phyloP scores from a whole-genome alignment of 2,113 vertebrate genomes.

The Equus quagga region DNA sequence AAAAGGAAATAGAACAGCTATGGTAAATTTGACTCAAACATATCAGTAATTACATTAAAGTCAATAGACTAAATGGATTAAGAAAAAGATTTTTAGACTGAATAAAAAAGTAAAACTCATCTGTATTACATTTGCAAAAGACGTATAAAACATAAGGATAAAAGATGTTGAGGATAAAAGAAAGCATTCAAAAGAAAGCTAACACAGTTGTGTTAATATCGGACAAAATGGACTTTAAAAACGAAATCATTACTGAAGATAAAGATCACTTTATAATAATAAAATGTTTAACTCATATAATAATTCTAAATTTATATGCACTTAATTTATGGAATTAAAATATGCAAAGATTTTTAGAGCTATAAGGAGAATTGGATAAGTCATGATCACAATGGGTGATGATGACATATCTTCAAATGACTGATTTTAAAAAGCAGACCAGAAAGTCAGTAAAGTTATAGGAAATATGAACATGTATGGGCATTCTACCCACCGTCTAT shows the following conservation, averaged over 20 bases:
- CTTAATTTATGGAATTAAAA: conserved; percentile 12
- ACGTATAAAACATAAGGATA: not conserved
- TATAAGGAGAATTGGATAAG: not conserved
- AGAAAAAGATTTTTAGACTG: conserved; percentile 28
- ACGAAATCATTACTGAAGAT: not conserved
- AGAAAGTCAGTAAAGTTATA: conserved; percentile 19
- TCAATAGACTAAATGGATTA: conserved; percentile 11
- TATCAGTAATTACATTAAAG: conserved; percentile 46
- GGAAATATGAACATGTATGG: not conserved
- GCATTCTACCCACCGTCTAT: not conserved
- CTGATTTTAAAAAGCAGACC: not conserved
- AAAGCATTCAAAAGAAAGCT: not conserved
- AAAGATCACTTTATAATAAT: not conserved
- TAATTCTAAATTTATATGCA: not conserved
- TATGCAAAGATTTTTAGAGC: not conserved
- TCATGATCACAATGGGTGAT: not conserved
- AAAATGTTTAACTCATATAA: not conserved
- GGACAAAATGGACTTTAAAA: conserved; percentile 3
- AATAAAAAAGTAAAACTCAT: conserved; percentile 30
- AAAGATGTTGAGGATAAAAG: not conserved
- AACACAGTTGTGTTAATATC: not conserved
- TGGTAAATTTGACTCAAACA: not conserved
- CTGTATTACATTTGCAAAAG: conserved; percentile 26
- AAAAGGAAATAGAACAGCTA: not conserved
- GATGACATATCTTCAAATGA: not conserved